These are phyloP conservation scores for Nibea coibor DNA, from an alignment of 2,113 vertebrate species.

Conservation along the genomic window DNA sequence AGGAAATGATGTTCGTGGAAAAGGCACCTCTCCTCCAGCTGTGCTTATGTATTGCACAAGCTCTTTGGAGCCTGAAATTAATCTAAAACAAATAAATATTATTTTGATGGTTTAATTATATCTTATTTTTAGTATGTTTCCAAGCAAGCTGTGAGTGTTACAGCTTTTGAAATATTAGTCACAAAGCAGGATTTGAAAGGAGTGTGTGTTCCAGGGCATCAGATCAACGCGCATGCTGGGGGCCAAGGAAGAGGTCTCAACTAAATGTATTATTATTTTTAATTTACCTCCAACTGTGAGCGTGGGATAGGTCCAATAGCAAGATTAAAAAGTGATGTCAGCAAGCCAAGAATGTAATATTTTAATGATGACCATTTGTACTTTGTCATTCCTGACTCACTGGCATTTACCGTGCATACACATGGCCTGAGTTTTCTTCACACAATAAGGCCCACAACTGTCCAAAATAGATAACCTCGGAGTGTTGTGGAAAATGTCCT, in stretches of 20 bases:
- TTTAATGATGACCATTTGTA: conserved; percentile 16
- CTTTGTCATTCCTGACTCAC: conserved; percentile 30
- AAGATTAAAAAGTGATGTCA: conserved; percentile 47
- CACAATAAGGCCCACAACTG: neutral
- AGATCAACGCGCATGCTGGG: conserved; percentile 5
- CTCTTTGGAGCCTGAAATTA: conserved; percentile 41
- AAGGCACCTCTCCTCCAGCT: conserved; percentile 59
- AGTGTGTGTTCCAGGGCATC: conserved; percentile 30
- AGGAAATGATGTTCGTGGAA: conserved; percentile 34
- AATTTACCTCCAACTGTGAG: conserved; percentile 43
- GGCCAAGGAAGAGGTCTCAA: conserved; percentile 1
- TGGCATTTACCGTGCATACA: conserved; percentile 22
- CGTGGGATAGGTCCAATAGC: conserved; percentile 5
- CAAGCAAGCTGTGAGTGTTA: conserved; percentile 39
- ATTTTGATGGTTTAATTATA: conserved; percentile 61
- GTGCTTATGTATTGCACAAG: conserved; percentile 39
- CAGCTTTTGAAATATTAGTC: conserved; percentile 48
- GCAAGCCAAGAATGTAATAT: conserved; percentile 25
- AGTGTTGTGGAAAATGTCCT: conserved; percentile 5
- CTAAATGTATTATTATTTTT: conserved; percentile 31
- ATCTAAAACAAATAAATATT: conserved; percentile 55
- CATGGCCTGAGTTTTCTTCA: conserved; percentile 23
- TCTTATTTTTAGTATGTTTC: conserved; percentile 40
- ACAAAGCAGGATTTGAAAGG: conserved; percentile 37
- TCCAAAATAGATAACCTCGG: conserved; percentile 15